A percentile compares a stretch with the other conserved stretches of the same genome.
Conservation (phyloP, 2,113 vertebrate species). For the Spilogale gracilis region DNA sequence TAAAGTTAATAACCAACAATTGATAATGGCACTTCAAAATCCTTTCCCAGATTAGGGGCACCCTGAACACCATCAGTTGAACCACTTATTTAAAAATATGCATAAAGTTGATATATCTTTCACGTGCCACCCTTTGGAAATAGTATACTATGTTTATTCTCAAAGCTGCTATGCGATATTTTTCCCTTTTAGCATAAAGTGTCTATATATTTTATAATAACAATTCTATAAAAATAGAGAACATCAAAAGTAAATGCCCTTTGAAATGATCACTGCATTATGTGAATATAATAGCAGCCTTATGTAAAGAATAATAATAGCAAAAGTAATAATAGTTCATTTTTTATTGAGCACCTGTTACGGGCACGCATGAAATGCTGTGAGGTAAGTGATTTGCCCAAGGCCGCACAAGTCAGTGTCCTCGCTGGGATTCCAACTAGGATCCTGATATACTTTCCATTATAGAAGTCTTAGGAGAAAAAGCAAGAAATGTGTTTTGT, state of each 20-base stretch:
- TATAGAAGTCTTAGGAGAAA: background rate
- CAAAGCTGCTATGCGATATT: background rate
- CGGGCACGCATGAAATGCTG: background rate
- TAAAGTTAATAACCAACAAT: slow-evolving; percentile 30
- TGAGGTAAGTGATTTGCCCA: slow-evolving; percentile 20
- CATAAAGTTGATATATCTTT: slow-evolving; percentile 5
- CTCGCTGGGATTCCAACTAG: background rate
- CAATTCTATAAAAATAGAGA: slow-evolving; percentile 47
- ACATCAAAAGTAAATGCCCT: background rate
- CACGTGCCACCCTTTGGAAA: background rate
- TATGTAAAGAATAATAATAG: background rate
- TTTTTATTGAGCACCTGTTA: background rate
- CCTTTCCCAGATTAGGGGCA: slow-evolving; percentile 34
- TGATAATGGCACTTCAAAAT: slow-evolving; percentile 27
- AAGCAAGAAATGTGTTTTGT: background rate
- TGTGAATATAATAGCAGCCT: background rate
- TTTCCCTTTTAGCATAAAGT: background rate
- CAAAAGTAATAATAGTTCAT: background rate
- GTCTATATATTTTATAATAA: background rate
- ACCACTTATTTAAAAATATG: slow-evolving; percentile 26
- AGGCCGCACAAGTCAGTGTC: background rate
- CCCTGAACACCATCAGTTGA: background rate
- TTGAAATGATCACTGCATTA: background rate
- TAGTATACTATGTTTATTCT: background rate
- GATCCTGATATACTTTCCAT: background rate